Conservation (phyloP, 2,113 vertebrate species). For the Corythornis madagascariensis region DNA sequence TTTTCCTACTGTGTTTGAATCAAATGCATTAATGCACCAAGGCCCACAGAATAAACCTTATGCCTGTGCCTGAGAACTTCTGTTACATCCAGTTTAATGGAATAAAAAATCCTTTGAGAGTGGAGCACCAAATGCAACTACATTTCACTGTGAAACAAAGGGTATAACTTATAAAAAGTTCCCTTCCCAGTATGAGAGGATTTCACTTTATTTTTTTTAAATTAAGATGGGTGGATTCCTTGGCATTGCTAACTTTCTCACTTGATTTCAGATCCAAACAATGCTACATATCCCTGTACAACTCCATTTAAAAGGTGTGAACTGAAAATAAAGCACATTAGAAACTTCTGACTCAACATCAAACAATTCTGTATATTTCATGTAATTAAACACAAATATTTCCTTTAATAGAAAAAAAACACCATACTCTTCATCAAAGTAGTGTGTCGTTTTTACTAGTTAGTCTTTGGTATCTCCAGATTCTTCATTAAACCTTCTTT, state of each 20-base stretch:
- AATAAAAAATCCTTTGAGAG: neutral
- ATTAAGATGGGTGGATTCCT: neutral
- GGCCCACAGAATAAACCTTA: neutral
- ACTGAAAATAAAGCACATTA: neutral
- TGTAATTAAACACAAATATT: neutral
- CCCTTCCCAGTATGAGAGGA: neutral
- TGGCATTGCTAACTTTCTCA: neutral
- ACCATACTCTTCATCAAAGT: too few relatives aligned
- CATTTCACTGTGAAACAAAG: neutral
- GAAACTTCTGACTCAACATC: neutral
- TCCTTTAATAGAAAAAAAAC: neutral
- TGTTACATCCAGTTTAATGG: conserved; percentile 16
- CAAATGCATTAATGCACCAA: conserved; percentile 49
- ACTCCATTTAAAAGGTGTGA: neutral
- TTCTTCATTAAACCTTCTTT: too few relatives aligned
- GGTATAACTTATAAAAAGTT: neutral
- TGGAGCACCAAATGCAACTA: neutral
- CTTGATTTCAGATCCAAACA: neutral
- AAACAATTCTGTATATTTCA: neutral
- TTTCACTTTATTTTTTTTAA: neutral
- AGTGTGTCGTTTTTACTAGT: too few relatives aligned
- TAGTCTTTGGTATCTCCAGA: too few relatives aligned
- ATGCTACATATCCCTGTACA: neutral
- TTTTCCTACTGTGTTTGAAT: conserved; percentile 55
- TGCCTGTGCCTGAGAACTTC: neutral